Conservation (phyloP, 2,888 invertebrate genomes). For the Amiota minor region DNA sequence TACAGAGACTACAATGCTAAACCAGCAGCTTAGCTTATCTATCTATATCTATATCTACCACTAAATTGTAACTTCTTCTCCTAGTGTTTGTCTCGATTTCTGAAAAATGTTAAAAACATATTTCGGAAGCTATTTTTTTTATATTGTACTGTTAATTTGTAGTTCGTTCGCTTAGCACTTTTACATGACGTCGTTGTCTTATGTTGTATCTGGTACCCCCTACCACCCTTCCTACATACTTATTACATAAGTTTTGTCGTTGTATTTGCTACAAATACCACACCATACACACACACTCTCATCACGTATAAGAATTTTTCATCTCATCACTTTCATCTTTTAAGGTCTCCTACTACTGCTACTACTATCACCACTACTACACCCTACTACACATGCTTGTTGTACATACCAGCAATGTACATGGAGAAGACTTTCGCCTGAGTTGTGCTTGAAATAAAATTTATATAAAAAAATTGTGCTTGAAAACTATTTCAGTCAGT, state of each 20-base stretch:
- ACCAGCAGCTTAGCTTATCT: too few relatives aligned
- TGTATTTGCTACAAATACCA: not conserved
- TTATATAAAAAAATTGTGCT: constrained; percentile 1
- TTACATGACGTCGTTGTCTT: not conserved
- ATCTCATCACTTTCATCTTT: not conserved
- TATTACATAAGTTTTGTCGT: constrained; percentile 18
- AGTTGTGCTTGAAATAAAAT: constrained; percentile 14
- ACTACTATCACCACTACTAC: too few relatives aligned
- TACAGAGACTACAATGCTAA: too few relatives aligned
- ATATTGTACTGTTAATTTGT: not conserved
- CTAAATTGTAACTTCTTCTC: too few relatives aligned
- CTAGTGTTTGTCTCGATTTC: too few relatives aligned
- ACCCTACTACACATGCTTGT: too few relatives aligned
- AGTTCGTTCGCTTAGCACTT: not conserved
- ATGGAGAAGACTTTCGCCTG: constrained; percentile 2
- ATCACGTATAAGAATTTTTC: not conserved
- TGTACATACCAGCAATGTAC: too few relatives aligned
- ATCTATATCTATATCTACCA: too few relatives aligned
- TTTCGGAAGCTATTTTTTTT: not conserved
- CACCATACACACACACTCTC: not conserved
- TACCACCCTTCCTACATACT: not conserved
- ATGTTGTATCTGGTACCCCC: not conserved
- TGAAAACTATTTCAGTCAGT: constrained; percentile 23
- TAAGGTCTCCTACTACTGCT: too few relatives aligned
- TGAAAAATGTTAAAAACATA: not conserved